Percentiles rank a stretch among this genome's conserved stretches.
phyloP scores from a whole-genome alignment of 2,888 invertebrate species.

The Thera britannica region DNA sequence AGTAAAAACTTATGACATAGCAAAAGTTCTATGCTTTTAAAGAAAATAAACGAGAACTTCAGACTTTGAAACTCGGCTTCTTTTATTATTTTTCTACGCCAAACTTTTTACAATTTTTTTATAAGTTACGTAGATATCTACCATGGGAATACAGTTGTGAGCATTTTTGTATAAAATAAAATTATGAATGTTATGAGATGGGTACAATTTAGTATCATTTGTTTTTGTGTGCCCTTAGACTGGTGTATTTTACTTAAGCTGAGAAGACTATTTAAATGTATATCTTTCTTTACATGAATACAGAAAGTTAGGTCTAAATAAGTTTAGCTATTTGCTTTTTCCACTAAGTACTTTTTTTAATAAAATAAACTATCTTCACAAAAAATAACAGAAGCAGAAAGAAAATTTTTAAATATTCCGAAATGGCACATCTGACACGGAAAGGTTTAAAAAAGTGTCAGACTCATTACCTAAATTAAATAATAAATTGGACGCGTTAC shows the following conservation, averaged over 20 bases:
- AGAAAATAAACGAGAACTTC: not conserved
- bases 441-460: constrained; percentile 8
- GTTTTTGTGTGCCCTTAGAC: too few species aligned
- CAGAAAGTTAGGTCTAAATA: too few species aligned
- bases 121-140: not conserved
- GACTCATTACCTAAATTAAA: constrained; percentile 11
- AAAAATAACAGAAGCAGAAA: not conserved
- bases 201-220: too few species aligned
- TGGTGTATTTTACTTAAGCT: too few species aligned
- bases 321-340: too few species aligned
- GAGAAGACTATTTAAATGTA: too few species aligned
- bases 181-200: too few species aligned
- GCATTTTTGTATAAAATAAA: not conserved
- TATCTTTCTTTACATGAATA: too few species aligned
- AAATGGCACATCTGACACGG: not conserved
- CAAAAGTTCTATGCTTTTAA: not conserved
- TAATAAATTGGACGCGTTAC: constrained; percentile 15
- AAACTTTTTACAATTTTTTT: too few species aligned
- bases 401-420: not conserved
- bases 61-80: not conserved
- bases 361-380: too few species aligned
- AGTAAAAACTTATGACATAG: constrained; percentile 22
- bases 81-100: not conserved
- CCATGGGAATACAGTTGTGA: not conserved
- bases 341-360: too few species aligned